These are phyloP conservation scores for Pipistrellus nathusii DNA, from an alignment of 2,797 vertebrate genomes.

Conservation along the genomic window DNA sequence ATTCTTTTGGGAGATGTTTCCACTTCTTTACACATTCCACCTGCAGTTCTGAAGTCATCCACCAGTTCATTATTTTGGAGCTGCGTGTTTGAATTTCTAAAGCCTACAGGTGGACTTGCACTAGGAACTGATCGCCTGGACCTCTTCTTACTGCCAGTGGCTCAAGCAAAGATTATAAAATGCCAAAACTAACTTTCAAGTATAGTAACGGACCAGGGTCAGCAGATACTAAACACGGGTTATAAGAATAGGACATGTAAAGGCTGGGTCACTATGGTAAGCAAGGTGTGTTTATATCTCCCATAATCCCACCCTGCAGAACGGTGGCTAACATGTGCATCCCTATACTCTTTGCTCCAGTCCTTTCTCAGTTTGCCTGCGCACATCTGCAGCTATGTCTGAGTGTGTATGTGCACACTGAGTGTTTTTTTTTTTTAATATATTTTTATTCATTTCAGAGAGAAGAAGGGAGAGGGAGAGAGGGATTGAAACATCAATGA, in stretches of 20 bases:
- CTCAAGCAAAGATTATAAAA: neutral
- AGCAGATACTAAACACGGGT: neutral
- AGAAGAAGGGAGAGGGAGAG: too few species aligned
- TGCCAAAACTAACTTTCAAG: neutral
- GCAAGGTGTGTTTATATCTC: neutral
- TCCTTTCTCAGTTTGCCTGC: neutral
- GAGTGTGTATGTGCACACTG: neutral
- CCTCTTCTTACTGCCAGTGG: neutral
- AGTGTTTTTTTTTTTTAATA: too few species aligned
- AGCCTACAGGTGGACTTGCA: neutral
- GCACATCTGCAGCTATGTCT: neutral
- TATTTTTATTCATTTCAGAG: too few species aligned
- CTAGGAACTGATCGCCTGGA: neutral
- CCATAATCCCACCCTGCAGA: neutral
- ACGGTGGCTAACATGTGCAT: neutral
- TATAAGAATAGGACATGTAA: neutral
- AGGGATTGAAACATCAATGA: too few species aligned
- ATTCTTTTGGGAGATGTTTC: slow-evolving; percentile 9
- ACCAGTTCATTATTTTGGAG: neutral
- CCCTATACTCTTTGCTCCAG: neutral
- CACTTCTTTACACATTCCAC: neutral
- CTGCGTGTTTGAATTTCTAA: neutral
- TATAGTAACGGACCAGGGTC: neutral
- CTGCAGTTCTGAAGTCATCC: neutral
- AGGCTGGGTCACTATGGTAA: neutral